Base-by-base conservation (phyloP, 2,113 vertebrate genomes). In the Isichthys henryi region DNA sequence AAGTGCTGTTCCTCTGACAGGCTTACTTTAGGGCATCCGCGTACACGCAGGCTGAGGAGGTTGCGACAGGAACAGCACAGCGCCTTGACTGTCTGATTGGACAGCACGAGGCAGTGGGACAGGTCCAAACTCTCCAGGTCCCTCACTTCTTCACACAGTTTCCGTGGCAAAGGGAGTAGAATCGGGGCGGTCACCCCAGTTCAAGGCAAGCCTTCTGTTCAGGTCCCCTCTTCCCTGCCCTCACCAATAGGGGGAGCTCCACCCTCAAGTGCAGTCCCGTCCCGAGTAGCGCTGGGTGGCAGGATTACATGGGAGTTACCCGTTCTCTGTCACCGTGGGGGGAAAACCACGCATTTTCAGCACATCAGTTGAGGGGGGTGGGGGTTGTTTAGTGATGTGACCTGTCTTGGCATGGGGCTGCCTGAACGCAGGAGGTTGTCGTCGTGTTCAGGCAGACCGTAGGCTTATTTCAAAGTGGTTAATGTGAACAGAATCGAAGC, bases 21-120 rank as follows among this genome's bases (percentile, higher is more conserved):
- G 53, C 74, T 1, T 93, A 97, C 97, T 95, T 96, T 95, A n/a
- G 93, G 91, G 90, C 97, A 97, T 48, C 94, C 95, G 1, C 91
- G 92, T 87, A 94, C 91, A 86, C 15, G 95, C 91, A 96, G 92
- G 46, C 95, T 92, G 13, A 94, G 91, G 7, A 97, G 92, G 1
- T 70, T 85, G 80, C 88, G 92, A 90, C 97, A 97, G 89, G 95
- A 96, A 90, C 96, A 95, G 35, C 95, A 92, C 88, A 95, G n/a
- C 0, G 93, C 74, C 93, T 94, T 96, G 91, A 96, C 90, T 11
- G 95, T 92, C 2, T 87, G 88, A 83, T 96, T 94, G 9, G 94
- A 93, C 93, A 98, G 93, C 88, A 94, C 93, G 39, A 92, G 88
- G 91, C 97, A 97, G 53, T 90, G 93, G 87, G 96, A 97, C 87